Evolutionary conservation across 2,888 invertebrate species (phyloP), one percentile per base, ranked within the genome.

Genomic region (Orgyia antiqua): DNA sequence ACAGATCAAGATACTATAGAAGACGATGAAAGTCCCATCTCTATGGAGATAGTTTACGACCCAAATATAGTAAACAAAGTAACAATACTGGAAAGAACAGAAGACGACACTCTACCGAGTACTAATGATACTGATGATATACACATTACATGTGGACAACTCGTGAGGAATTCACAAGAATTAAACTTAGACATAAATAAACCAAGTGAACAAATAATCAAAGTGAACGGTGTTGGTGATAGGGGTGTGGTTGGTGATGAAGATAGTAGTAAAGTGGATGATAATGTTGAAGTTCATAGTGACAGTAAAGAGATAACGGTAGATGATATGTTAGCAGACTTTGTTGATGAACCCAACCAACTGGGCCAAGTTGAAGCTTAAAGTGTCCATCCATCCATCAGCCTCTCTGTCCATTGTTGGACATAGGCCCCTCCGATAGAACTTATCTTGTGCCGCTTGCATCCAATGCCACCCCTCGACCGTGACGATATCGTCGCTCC

Each of bases 311-410:
- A 38, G 30, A 47, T 62, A 2, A 58, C 58, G 4, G 73, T 84
- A 2, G 80, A 82, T 45, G 84, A 82, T 38, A 86, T 86, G 84
- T 45, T 86, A 35, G 83, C 80, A 9, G 84, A 84, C 58, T 86
- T 86, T 49, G 83, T 86, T 3, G 83, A 86, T 39, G 84, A 86
- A 67, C 73, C 83, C 2, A 67, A 61, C 47, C 77, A 78, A 32
- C 65, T 66, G 21, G 39, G 29, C 26, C 37, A 36, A 36, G 46
- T 38, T 10, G 54, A 59, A 49, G 51, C 45, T 27, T 59, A 51
- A 43, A 21, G n/a, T 20, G 3, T n/a, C n/a, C 7, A 28, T 27
- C n/a, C n/a, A n/a, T n/a, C n/a, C n/a, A n/a, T n/a, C n/a, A n/a
- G n/a, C n/a, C n/a, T n/a, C n/a, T n/a, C n/a, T n/a, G n/a, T n/a